phyloP scores from a whole-genome alignment of 1,140 invertebrate species.

The Branchinecta lynchi region DNA sequence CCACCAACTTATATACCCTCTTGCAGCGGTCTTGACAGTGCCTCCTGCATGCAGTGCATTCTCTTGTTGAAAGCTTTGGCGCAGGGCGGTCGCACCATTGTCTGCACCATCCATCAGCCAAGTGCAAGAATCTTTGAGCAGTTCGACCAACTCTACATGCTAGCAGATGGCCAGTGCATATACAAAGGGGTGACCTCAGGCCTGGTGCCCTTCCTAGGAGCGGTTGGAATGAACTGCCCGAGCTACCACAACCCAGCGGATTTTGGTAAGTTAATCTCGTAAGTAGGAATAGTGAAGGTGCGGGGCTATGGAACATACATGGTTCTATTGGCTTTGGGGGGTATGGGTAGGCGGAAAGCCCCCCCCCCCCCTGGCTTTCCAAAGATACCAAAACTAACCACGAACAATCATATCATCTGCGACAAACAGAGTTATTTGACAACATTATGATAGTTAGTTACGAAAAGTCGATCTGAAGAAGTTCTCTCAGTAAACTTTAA shows the following conservation, averaged over 20 bases:
- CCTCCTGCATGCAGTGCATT: constrained; percentile 41
- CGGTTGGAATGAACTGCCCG: constrained; percentile 68
- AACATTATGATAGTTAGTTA: too few species aligned
- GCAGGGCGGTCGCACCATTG: constrained; percentile 65
- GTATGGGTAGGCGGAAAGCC: too few species aligned
- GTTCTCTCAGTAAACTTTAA: too few species aligned
- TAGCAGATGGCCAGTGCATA: constrained; percentile 79
- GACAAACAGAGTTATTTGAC: too few species aligned
- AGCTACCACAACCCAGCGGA: constrained; percentile 91
- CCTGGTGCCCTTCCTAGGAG: constrained; percentile 71
- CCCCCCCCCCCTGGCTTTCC: too few species aligned
- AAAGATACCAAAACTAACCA: too few species aligned
- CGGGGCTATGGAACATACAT: too few species aligned
- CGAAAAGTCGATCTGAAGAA: too few species aligned
- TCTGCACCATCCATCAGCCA: constrained; percentile 94
- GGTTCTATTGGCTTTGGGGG: too few species aligned
- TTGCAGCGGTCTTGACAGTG: constrained; percentile 41
- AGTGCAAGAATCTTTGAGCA: constrained; percentile 87
- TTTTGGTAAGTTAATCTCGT: constrained; percentile 47
- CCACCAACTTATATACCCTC: background rate
- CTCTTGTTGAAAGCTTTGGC: constrained; percentile 40
- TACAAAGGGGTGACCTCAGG: constrained; percentile 64
- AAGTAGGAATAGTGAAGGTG: too few species aligned
- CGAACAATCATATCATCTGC: too few species aligned
- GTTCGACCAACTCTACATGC: constrained; percentile 80